phyloP scores from a whole-genome alignment of 2,113 vertebrate species.

The Lasiurus cinereus region DNA sequence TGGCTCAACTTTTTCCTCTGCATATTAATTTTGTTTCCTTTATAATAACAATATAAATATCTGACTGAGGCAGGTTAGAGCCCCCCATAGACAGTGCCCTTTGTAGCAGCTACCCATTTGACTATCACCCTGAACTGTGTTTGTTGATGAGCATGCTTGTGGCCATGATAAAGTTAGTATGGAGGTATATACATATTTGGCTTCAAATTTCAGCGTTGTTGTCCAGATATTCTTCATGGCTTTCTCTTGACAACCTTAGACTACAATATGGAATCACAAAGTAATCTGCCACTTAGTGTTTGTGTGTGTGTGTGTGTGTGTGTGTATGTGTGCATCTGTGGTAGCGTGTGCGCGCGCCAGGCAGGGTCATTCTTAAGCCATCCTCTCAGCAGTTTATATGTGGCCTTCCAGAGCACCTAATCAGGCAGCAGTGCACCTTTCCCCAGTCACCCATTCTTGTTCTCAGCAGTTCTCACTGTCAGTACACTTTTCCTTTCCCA shows the following conservation, averaged over 20 bases:
- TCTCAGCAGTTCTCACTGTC: not conserved
- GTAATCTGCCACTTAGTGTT: not conserved
- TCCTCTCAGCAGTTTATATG: not conserved
- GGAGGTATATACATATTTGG: not conserved
- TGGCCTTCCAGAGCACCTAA: not conserved
- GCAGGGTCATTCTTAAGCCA: not conserved
- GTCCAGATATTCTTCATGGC: not conserved
- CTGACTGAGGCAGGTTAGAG: not conserved
- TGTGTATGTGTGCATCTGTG: too few relatives aligned
- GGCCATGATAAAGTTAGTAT: not conserved
- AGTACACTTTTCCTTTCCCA: not conserved
- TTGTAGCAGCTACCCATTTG: not conserved
- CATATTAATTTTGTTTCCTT: constrained; percentile 61
- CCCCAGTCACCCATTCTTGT: not conserved
- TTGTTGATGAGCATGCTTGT: constrained; percentile 47
- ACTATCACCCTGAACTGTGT: constrained; percentile 25
- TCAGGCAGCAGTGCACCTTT: not conserved
- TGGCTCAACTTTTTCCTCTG: constrained; percentile 27
- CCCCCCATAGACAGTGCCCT: not conserved
- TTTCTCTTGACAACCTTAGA: constrained; percentile 1
- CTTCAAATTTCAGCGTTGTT: constrained; percentile 27
- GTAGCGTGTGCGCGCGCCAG: not conserved
- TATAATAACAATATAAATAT: constrained; percentile 51
- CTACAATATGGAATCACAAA: not conserved
- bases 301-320: not conserved